These are phyloP conservation scores for Pseudolycoriella hygida DNA, from an alignment of 2,888 invertebrate species.

Conservation along the genomic window DNA sequence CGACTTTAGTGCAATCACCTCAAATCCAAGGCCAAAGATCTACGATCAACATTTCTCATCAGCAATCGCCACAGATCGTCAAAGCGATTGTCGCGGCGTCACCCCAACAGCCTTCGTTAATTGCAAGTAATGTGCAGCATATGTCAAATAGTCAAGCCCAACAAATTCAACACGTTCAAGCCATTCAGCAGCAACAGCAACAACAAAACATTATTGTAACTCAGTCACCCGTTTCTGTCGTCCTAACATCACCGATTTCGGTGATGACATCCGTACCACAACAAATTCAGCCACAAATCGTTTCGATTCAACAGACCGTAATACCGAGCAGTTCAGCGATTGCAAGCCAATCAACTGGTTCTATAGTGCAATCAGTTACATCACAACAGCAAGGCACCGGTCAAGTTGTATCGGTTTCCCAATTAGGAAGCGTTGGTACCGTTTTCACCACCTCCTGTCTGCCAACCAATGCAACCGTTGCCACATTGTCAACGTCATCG, in stretches of 20 bases:
- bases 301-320: slow-evolving; percentile 17
- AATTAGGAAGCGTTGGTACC: slow-evolving; percentile 26
- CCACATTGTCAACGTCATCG: slow-evolving; percentile 23
- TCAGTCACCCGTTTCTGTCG: slow-evolving; percentile 26
- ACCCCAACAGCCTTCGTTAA: slow-evolving; percentile 10
- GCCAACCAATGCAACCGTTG: slow-evolving; percentile 22
- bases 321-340: slow-evolving; percentile 15
- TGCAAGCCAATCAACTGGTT: slow-evolving; percentile 17
- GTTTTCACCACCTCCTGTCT: slow-evolving; percentile 25
- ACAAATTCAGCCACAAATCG: slow-evolving; percentile 19
- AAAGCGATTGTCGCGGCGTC: slow-evolving; percentile 26
- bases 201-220: slow-evolving; percentile 15
- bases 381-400: slow-evolving; percentile 20
- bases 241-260: slow-evolving; percentile 26
- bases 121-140: slow-evolving; percentile 32
- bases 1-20: not conserved
- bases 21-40: slow-evolving; percentile 16
- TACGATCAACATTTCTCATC: slow-evolving; percentile 17
- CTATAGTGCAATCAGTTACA: slow-evolving; percentile 25
- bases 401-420: slow-evolving; percentile 29
- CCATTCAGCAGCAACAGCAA: slow-evolving; percentile 19
- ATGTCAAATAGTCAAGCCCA: slow-evolving; percentile 24
- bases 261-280: slow-evolving; percentile 19
- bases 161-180: slow-evolving; percentile 2
- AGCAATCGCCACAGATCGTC: slow-evolving; percentile 23